Evolutionary conservation across 1,140 invertebrate genomes (phyloP).

Genomic region (Nylanderia fulva): DNA sequence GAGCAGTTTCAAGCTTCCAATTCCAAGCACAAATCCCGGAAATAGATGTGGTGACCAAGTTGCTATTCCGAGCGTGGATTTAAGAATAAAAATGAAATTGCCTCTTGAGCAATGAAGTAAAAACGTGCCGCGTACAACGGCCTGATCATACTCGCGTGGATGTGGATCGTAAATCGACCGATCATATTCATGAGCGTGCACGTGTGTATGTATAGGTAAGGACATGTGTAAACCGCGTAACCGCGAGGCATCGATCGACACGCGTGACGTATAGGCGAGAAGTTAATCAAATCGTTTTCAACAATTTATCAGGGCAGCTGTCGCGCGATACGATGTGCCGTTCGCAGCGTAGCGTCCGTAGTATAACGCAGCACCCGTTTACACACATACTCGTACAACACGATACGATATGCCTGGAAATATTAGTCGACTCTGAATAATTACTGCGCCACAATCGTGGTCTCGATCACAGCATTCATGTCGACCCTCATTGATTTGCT

Average conservation of each 20-base stretch:
- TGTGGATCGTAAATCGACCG: conserved; percentile 56
- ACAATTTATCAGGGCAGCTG: conserved; percentile 65
- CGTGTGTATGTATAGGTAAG: conserved; percentile 60
- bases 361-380: not conserved
- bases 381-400: not conserved
- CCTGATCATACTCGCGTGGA: conserved; percentile 48
- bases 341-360: not conserved
- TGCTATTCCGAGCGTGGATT: not conserved
- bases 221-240: conserved; percentile 70
- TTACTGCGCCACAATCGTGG: conserved; percentile 51
- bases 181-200: conserved; percentile 45
- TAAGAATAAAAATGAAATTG: conserved; percentile 6
- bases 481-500: not conserved
- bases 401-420: conserved; percentile 37
- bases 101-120: not conserved
- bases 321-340: conserved; percentile 19
- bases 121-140: not conserved
- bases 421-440: conserved; percentile 61
- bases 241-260: conserved; percentile 61
- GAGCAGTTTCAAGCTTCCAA: too few relatives aligned
- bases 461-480: conserved; percentile 21
- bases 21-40: not conserved
- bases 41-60: not conserved
- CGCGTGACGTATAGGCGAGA: conserved; percentile 66
- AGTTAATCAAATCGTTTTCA: conserved; percentile 76